Evolutionary conservation across 2,888 invertebrate genomes (phyloP).

Genomic region (Caenorhabditis drosophilae): DNA sequence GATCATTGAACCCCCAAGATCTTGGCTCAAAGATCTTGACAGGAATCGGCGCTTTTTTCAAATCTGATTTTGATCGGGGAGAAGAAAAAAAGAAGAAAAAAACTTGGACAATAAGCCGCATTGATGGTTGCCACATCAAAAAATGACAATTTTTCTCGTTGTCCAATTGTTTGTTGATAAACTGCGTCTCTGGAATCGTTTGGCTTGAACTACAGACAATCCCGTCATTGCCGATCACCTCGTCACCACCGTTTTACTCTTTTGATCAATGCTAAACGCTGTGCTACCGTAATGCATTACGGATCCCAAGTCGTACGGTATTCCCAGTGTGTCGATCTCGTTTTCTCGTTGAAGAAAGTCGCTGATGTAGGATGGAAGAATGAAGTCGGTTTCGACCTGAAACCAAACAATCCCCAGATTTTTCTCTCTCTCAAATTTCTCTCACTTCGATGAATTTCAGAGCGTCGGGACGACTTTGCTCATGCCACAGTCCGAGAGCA

Average conservation of each 20-base stretch:
- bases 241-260: slow-evolving; percentile 63
- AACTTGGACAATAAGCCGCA: slow-evolving; percentile 64
- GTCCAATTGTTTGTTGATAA: slow-evolving; percentile 68
- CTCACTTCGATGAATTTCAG: slow-evolving; percentile 41
- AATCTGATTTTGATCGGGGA: no score
- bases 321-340: slow-evolving; percentile 43
- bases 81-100: no score
- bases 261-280: slow-evolving; percentile 65
- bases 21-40: background rate
- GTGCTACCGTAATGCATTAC: slow-evolving; percentile 68
- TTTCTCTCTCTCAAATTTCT: background rate
- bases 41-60: no score
- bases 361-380: slow-evolving; percentile 62
- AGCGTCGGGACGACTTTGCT: slow-evolving; percentile 68
- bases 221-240: slow-evolving; percentile 17
- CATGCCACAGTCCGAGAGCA: slow-evolving; percentile 68
- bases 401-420: background rate
- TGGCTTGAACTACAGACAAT: background rate
- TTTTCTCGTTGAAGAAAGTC: slow-evolving; percentile 62
- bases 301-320: slow-evolving; percentile 67
- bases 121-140: slow-evolving; percentile 65
- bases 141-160: slow-evolving; percentile 66
- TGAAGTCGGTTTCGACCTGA: slow-evolving; percentile 53
- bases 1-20: no score
- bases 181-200: slow-evolving; percentile 45